These are phyloP conservation scores for Crossoptilon crossoptilon DNA, from an alignment of 2,797 vertebrate species.

Conservation along the genomic window DNA sequence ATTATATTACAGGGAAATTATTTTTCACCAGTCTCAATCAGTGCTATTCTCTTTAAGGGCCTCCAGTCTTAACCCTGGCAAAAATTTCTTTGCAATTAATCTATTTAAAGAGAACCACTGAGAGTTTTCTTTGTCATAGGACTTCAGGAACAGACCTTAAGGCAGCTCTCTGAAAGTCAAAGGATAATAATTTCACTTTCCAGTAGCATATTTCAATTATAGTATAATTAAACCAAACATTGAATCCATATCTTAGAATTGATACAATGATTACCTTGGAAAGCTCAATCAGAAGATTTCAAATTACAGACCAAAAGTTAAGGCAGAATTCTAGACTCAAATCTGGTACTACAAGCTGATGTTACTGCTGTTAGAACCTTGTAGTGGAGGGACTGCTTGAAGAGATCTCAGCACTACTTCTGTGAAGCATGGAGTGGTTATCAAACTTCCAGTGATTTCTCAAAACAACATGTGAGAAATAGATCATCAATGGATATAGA, in stretches of 20 bases:
- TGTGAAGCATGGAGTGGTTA: background rate
- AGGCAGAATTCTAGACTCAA: background rate
- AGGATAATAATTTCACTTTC: slow-evolving; percentile 44
- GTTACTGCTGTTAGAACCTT: background rate
- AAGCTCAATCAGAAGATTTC: background rate
- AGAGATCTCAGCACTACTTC: background rate
- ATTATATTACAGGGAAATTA: slow-evolving; percentile 14
- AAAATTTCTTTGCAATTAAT: slow-evolving; percentile 58
- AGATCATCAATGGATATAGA: background rate
- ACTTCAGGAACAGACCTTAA: slow-evolving; percentile 39
- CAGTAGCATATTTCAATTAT: slow-evolving; percentile 24
- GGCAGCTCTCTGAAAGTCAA: slow-evolving; percentile 29
- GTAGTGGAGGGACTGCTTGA: background rate
- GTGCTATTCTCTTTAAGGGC: slow-evolving; percentile 4
- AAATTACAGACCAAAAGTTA: background rate
- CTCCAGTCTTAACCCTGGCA: slow-evolving; percentile 41
- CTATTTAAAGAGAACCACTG: slow-evolving; percentile 52
- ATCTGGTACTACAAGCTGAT: background rate
- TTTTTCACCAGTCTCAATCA: background rate
- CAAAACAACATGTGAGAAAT: background rate
- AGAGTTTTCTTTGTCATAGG: slow-evolving; percentile 48
- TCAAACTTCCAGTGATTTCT: background rate
- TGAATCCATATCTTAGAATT: background rate
- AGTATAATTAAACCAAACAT: slow-evolving; percentile 26
- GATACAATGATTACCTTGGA: background rate